phyloP scores from a whole-genome alignment of 2,888 invertebrate species.

The Homarus gammarus region DNA sequence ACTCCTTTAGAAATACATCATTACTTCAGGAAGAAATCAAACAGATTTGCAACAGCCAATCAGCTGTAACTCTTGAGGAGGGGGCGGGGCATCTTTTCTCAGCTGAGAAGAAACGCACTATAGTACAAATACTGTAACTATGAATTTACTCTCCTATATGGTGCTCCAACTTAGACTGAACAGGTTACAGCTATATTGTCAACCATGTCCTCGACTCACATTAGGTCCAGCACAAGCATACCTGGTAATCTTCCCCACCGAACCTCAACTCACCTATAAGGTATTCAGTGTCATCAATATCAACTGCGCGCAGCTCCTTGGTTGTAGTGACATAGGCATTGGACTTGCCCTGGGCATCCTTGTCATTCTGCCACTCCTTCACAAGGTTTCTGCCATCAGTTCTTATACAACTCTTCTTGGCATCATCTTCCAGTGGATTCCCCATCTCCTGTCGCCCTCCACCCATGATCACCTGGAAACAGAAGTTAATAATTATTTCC shows the following conservation, averaged over 20 bases:
- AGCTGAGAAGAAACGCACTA: too few species aligned
- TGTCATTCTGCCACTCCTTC: constrained; percentile 84
- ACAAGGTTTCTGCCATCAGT: constrained; percentile 88
- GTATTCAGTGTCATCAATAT: constrained; percentile 85
- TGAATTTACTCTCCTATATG: neutral
- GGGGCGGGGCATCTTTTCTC: too few species aligned
- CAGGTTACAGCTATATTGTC: neutral
- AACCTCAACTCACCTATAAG: constrained; percentile 84
- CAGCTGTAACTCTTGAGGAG: too few species aligned
- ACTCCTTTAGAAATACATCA: too few species aligned
- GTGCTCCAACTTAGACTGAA: neutral
- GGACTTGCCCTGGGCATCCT: constrained; percentile 81
- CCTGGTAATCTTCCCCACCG: neutral
- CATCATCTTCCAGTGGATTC: neutral
- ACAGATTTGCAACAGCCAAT: too few species aligned
- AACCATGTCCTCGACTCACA: too few species aligned
- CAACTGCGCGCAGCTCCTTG: constrained; percentile 83
- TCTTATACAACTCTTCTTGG: constrained; percentile 82
- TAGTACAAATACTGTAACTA: neutral
- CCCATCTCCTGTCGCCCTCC: constrained; percentile 87
- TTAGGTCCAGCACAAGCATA: too few species aligned
- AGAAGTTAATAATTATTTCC: too few species aligned
- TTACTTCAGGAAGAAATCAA: too few species aligned
- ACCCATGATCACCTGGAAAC: constrained; percentile 88
- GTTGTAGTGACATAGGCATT: constrained; percentile 86